Conservation (phyloP, 2,888 invertebrate genomes). For the Bombyx huttoni region DNA sequence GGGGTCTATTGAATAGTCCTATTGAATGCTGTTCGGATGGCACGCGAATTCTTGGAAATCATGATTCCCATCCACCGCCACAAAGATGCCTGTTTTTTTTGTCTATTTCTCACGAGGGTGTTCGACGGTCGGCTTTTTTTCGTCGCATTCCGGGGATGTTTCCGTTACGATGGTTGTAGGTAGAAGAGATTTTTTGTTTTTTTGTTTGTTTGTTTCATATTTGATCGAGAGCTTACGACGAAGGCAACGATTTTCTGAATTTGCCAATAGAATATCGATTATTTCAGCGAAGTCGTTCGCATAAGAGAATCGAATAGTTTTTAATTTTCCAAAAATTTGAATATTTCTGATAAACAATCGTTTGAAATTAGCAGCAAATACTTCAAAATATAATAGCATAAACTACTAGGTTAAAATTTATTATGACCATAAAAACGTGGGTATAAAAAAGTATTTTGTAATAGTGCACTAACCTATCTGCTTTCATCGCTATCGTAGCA, state of each 20-base stretch:
- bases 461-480: conserved; percentile 15
- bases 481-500: conserved; percentile 8
- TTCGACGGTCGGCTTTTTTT: conserved; percentile 37
- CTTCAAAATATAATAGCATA: too few species aligned
- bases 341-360: too few species aligned
- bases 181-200: neutral
- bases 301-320: too few species aligned
- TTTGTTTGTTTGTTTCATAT: conserved; percentile 3
- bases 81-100: conserved; percentile 45
- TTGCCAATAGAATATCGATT: too few species aligned
- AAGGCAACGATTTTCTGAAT: too few species aligned
- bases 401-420: too few species aligned
- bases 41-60: conserved; percentile 67
- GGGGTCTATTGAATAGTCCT: conserved; percentile 2
- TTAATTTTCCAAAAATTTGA: too few species aligned
- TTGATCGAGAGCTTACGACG: too few species aligned
- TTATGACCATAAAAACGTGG: conserved; percentile 1
- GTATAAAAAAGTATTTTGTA: conserved; percentile 25
- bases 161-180: conserved; percentile 49
- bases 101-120: conserved; percentile 54
- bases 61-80: conserved; percentile 50
- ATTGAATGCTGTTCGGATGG: conserved; percentile 38
- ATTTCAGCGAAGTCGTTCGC: too few species aligned
- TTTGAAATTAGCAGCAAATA: too few species aligned
- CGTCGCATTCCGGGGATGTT: conserved; percentile 56